Conservation (phyloP, 2,113 vertebrate genomes). For the Apeltes quadracus region DNA sequence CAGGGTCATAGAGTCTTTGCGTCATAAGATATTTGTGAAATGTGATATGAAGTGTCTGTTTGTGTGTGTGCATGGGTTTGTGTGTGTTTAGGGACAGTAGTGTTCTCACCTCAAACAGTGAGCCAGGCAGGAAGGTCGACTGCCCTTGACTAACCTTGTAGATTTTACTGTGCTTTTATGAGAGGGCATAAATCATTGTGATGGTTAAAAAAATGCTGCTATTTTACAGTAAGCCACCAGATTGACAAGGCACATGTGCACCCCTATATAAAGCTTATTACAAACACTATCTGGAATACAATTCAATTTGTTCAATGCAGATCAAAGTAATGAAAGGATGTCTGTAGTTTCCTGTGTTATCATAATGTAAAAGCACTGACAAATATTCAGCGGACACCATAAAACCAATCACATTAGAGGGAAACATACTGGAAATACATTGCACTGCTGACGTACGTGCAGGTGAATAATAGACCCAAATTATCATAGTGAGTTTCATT, state of each 20-base stretch:
- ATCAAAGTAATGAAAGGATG: slow-evolving; percentile 60
- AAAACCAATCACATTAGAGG: slow-evolving; percentile 68
- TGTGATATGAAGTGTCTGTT: slow-evolving; percentile 53
- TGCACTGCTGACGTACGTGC: slow-evolving; percentile 45
- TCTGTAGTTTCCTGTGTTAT: slow-evolving; percentile 61
- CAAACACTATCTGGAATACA: slow-evolving; percentile 55
- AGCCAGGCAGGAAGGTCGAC: slow-evolving; percentile 59
- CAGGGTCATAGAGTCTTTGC: slow-evolving; percentile 64
- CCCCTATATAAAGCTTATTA: slow-evolving; percentile 64
- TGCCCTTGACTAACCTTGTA: slow-evolving; percentile 81
- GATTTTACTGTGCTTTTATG: slow-evolving; percentile 76
- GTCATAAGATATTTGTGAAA: slow-evolving; percentile 72
- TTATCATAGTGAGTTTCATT: slow-evolving; percentile 80
- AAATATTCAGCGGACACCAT: slow-evolving; percentile 64
- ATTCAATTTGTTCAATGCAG: slow-evolving; percentile 57
- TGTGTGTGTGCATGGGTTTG: not conserved
- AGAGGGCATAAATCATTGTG: slow-evolving; percentile 75
- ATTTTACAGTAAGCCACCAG: slow-evolving; percentile 65
- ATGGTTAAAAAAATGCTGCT: slow-evolving; percentile 46
- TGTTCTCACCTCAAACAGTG: slow-evolving; percentile 63
- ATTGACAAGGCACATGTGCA: slow-evolving; percentile 70
- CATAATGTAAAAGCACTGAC: slow-evolving; percentile 62
- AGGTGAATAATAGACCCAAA: slow-evolving; percentile 71
- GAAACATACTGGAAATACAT: slow-evolving; percentile 49
- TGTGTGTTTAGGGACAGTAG: slow-evolving; percentile 60